Evolutionary conservation across 2,888 invertebrate species (phyloP).

Genomic region (Drosophila macrospina): DNA sequence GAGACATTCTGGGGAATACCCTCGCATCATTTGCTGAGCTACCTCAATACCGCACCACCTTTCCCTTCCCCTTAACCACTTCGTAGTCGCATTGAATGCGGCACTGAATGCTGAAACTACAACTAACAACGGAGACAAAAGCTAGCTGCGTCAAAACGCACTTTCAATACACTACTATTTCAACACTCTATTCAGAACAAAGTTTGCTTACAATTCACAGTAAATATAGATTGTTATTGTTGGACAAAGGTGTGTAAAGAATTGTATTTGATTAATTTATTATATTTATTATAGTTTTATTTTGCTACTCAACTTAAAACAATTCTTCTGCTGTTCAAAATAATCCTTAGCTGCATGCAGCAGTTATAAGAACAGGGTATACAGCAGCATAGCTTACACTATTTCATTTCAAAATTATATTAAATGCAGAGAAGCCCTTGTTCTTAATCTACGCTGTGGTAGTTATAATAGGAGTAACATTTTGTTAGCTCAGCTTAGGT

Average conservation of each 20-base stretch:
- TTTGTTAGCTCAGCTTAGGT: background rate
- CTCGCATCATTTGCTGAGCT: slow-evolving; percentile 48
- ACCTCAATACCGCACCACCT: background rate
- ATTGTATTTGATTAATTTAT: no score
- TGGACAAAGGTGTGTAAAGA: no score
- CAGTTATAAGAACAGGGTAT: no score
- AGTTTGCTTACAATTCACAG: no score
- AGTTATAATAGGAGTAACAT: background rate
- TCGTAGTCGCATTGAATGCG: slow-evolving; percentile 24
- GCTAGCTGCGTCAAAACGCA: background rate
- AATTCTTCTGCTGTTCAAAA: no score
- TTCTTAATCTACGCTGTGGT: background rate
- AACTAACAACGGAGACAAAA: background rate
- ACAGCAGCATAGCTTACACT: background rate
- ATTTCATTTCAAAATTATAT: background rate
- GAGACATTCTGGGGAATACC: slow-evolving; percentile 82
- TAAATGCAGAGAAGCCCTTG: no score
- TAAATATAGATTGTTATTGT: no score
- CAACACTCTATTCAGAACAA: no score
- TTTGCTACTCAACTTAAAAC: no score
- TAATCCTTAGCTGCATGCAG: no score
- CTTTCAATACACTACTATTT: background rate
- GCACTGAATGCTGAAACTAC: slow-evolving; percentile 5
- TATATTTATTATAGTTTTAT: no score
- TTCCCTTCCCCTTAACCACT: background rate